Base-by-base conservation (phyloP, 2,888 invertebrate genomes). In the Lithophane socia region DNA sequence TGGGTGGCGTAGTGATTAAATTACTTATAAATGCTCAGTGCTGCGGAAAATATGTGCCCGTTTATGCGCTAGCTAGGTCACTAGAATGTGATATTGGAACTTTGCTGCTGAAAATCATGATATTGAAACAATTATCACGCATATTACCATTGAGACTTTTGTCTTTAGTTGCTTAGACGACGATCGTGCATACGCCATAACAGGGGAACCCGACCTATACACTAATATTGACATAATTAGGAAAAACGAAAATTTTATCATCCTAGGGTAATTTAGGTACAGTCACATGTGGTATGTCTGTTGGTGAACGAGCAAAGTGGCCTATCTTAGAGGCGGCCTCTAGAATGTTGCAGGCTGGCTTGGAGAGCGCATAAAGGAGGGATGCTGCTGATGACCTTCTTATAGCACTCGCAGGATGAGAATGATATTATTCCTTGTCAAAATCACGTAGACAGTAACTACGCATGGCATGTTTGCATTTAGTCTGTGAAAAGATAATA, bases 1-100 rank as follows among this genome's bases (percentile, higher is more conserved):
- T 68, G 65, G 44, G 12, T 61, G 75, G 61, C 44, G 67, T 64
- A 76, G 63, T 82, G 85, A 84, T 79, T 77, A 78, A 77, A 79
- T 86, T 74, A 78, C 71, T 71, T 75, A 73, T 66, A 69, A 70
- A 65, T 80, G 67, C 64, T 65, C n/a, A 73, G 49, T 56, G 63
- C 58, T 77, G 16, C 29, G 56, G 69, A 76, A 82, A 86, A 61
- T 65, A 63, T 73, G 21, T 65, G 16, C n/a, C 5, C 13, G 5
- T 47, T 72, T 69, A 29, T 65, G 21, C 3, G 81, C n/a, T 60
- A 70, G 12, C 12, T 47, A 37, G 52, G 21, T 44, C 29, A 21
- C 42, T 29, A 49, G 29, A 63, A 76, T 29, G 7, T 63, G 21
- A 44, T 44, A 52, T 52, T 44, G 16, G 8, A 80, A 63, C 16